Conservation (phyloP, 1,140 invertebrate genomes). For the Listronotus oregonensis region DNA sequence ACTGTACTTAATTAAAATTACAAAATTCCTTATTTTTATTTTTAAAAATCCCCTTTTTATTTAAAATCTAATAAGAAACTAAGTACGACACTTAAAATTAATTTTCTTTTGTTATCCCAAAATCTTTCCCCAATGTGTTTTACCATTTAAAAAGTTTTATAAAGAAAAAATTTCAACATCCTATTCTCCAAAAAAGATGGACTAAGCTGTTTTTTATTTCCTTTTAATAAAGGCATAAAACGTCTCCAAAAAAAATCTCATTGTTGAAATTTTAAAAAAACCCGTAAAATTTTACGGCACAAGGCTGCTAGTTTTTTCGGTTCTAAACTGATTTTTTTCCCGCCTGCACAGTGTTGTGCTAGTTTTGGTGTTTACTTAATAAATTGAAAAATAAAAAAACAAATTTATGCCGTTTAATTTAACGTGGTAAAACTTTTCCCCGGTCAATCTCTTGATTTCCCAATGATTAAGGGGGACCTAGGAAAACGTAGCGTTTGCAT, state of each 20-base stretch:
- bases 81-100: too few relatives aligned
- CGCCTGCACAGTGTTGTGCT: constrained; percentile 15
- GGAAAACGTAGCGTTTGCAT: too few relatives aligned
- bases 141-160: constrained; percentile 11
- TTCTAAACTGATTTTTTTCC: constrained; percentile 30
- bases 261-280: constrained; percentile 31
- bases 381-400: constrained; percentile 22
- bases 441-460: too few relatives aligned
- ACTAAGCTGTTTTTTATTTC: constrained; percentile 32
- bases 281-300: constrained; percentile 28
- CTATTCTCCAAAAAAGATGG: constrained; percentile 24
- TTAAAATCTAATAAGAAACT: too few relatives aligned
- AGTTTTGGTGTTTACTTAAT: constrained; percentile 24
- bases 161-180: constrained; percentile 10
- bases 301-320: constrained; percentile 23
- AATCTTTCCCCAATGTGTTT: too few relatives aligned
- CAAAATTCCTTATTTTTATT: too few relatives aligned
- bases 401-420: constrained; percentile 16
- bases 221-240: constrained; percentile 27
- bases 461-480: too few relatives aligned
- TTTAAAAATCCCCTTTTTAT: too few relatives aligned
- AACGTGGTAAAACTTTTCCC: too few relatives aligned
- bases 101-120: too few relatives aligned
- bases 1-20: too few relatives aligned
- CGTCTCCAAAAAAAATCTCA: constrained; percentile 30